Conservation (phyloP, 2,888 invertebrate genomes). For the Tipula unca region DNA sequence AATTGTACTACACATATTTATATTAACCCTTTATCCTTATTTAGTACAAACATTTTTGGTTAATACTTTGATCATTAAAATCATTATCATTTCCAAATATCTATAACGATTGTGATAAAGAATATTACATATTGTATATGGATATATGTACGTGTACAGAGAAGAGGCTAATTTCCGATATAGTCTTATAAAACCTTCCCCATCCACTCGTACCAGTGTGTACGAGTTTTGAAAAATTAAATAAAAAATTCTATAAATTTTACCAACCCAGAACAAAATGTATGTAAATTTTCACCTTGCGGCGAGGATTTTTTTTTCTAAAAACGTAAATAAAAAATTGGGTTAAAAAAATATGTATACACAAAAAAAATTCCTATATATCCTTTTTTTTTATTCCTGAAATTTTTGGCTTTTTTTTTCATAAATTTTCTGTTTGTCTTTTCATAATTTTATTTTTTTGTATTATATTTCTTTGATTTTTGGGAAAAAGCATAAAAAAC, state of each 20-base stretch:
- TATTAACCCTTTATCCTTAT: neutral
- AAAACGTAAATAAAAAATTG: neutral
- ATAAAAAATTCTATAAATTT: neutral
- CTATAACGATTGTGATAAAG: neutral
- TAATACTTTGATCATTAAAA: neutral
- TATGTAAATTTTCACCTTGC: constrained; percentile 1
- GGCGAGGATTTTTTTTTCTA: neutral
- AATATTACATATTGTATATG: neutral
- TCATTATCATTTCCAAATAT: neutral
- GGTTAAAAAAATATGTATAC: neutral
- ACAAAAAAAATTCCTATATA: neutral
- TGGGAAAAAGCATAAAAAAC: neutral
- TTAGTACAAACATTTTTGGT: neutral
- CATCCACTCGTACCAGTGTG: too few species aligned
- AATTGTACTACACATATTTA: neutral
- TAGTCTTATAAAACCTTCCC: neutral
- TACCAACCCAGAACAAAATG: neutral
- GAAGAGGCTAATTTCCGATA: neutral
- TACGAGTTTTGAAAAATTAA: neutral
- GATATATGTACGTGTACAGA: neutral
- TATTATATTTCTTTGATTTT: neutral
- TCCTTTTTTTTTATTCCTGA: neutral
- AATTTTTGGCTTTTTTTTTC: neutral
- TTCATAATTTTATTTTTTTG: neutral
- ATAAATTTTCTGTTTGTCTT: neutral